Evolutionary conservation across 2,797 vertebrate genomes (phyloP), one percentile per base, ranked within the genome.

Genomic region (Helicolenus hilgendorfi): DNA sequence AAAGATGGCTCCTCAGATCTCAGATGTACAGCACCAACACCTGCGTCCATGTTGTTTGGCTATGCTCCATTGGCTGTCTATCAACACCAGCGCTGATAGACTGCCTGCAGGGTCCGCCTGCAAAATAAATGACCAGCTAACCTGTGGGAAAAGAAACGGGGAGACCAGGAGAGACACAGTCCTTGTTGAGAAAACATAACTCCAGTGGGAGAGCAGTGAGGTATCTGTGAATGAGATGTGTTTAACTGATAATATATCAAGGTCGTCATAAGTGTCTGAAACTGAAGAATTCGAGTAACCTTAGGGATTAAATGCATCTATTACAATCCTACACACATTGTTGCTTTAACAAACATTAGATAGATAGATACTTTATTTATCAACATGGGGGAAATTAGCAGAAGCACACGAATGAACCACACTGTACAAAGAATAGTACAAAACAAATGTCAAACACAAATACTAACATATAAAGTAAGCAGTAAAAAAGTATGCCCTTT

Each of bases 11-110:
- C 70, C 81, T 87, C 83, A 13, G 79, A 89, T 91, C 75, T 95
- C 91, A 90, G 77, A 85, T 74, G 89, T 49, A 53, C 84, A 49
- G 86, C 91, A 85, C 70, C 84, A 90, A 94, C 95, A 97, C 97
- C 97, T 97, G 97, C 86, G 86, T 92, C 89, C 84, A 71, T 94
- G 88, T 88, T 96, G 94, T 97, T 96, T 97, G 89, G 95, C 94
- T 65, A 84, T 45, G 97, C 96, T 95, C 89, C 92, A 82, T 31
- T 92, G 94, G 88, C 65, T 53, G 36, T 83, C 93, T 77, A 91
- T 95, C 93, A 94, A 83, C 93, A 88, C 62, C 56, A 27, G 75
- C 5, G 79, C 81, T 88, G 89, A 96, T 87, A 88, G 88, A 94
- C 91, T 71, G 81, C 85, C 67, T 56, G 68, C 86, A 77, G 70